phyloP scores from a whole-genome alignment of 2,113 vertebrate species.

The Cepphus grylle region DNA sequence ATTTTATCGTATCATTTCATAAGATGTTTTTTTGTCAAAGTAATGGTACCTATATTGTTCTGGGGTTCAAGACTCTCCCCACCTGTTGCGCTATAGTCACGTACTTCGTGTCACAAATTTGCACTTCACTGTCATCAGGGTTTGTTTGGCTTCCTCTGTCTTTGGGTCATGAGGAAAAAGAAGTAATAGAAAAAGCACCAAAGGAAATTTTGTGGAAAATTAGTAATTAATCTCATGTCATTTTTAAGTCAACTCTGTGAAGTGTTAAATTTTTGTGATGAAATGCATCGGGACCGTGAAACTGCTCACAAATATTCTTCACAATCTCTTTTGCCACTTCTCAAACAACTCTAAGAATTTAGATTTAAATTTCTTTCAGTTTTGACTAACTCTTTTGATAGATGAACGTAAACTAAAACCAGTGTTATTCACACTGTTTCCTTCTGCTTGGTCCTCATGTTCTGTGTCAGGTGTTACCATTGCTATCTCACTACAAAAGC shows the following conservation, averaged over 20 bases:
- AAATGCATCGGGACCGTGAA: background rate
- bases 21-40: background rate
- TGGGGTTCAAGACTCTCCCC: background rate
- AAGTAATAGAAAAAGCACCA: background rate
- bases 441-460: background rate
- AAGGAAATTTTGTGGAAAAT: background rate
- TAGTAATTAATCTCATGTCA: background rate
- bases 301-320: background rate
- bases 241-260: background rate
- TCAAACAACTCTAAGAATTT: background rate
- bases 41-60: background rate
- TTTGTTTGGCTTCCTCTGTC: background rate
- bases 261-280: background rate
- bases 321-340: background rate
- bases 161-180: background rate
- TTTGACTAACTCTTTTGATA: background rate
- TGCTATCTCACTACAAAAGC: background rate
- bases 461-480: rapidly evolving
- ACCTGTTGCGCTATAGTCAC: background rate
- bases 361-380: background rate
- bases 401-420: background rate
- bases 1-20: background rate
- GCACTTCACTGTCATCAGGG: background rate
- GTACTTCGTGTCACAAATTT: background rate
- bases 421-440: background rate